Base-by-base conservation (phyloP, 2,888 invertebrate genomes). In the Microctonus brassicae region DNA sequence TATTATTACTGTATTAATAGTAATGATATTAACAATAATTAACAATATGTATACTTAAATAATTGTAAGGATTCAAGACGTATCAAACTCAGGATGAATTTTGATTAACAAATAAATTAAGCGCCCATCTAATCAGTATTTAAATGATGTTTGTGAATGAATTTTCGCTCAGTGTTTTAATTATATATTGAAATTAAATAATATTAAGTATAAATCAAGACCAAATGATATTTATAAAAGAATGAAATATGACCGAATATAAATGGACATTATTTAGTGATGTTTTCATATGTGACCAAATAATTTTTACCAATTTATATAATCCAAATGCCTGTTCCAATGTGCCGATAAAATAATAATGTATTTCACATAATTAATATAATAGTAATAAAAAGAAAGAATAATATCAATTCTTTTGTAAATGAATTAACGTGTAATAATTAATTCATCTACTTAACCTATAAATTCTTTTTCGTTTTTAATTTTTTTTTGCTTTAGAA, bases 11-110 rank as follows among this genome's bases (percentile, higher is more conserved):
- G n/a, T n/a, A n/a, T n/a, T n/a, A n/a, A n/a, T n/a, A n/a, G n/a
- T n/a, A n/a, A n/a, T n/a, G n/a, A n/a, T n/a, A n/a, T n/a, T n/a
- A n/a, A 53, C 22, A 22, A 5, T 10, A 11, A 55, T 13, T 55
- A 11, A 55, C 22, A 62, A 36, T 39, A 33, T 13, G 34, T 58
- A 24, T 34, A 33, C 24, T 33, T 70, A 69, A 70, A 75, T 77
- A 78, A 79, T 81, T 76, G 74, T 79, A 77, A 70, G 33, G 72
- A 69, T 57, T 69, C 75, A 17, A n/a, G 17, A 75, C 76, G 72
- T 73, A 69, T 55, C 22, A 67, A 66, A 39, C 71, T 71, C 71
- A 67, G 66, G 62, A 65, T 61, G 6, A 60, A 67, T 29, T 29
- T 64, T 65, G 36, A 11, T 22, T 26, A 42, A 42, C 24, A 24